Evolutionary conservation across 2,797 vertebrate species (phyloP), one percentile per base, ranked within the genome.

Genomic region (Oreochromis mossambicus): DNA sequence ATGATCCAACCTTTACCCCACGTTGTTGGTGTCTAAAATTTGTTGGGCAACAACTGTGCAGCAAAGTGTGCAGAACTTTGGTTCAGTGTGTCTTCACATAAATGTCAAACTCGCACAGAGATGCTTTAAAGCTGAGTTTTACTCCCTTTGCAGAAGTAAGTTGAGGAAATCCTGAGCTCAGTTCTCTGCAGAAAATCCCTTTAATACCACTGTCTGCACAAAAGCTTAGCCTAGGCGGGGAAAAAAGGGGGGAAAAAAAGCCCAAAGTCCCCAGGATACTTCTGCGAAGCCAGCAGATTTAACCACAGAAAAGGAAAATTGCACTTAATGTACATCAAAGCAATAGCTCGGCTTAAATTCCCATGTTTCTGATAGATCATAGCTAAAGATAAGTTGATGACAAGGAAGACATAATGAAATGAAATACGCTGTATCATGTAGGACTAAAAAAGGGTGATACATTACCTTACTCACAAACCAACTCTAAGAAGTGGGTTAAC

Each of bases 191-290:
- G 80, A 81, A n/a, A 88, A 90, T 90, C 86, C 85, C 76, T 34
- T 88, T 91, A 86, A 89, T 89, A 58, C 89, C 82, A 89, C 56
- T 83, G 88, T 91, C 87, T 90, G 81, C 84, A 76, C 78, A 77
- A 46, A 86, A 26, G 79, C 84, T 87, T 85, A 81, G 38, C 15
- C 7, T 4, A 63, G 58, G 82, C 43, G 6, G 32, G 32, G 2
- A 0, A 73, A 52, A 73, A 84, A 83, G 9, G 56, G 29, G 32
- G 32, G 9, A 1, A 0, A 48, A 24, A 52, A 85, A 89, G 82
- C 51, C 73, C 51, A 29, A 55, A 84, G 6, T 80, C 52, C 26
- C 58, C 6, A 14, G 43, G 50, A 75, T 68, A 51, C 63, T 78
- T 81, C 51, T 8, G 48, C n/a, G 32, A 86, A 88, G 81, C 29